Conservation (phyloP, 2,113 vertebrate genomes). For the Glaucomys volans region DNA sequence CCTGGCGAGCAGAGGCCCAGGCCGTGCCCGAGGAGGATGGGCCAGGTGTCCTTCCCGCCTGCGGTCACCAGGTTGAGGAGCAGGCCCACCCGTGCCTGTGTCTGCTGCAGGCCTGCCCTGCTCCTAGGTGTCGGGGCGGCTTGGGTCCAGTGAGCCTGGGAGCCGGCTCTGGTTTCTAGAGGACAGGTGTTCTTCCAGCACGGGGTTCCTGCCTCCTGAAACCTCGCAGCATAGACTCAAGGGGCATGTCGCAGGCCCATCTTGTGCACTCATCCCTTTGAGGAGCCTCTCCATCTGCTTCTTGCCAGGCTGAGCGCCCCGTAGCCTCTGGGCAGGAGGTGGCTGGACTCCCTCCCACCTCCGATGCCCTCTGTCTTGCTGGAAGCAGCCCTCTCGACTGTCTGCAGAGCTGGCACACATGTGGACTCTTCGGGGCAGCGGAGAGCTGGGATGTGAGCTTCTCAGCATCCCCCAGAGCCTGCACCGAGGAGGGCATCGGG, state of each 20-base stretch:
- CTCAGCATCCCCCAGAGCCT: not conserved
- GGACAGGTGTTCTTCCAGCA: not conserved
- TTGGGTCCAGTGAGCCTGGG: not conserved
- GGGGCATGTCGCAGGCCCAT: too few species aligned
- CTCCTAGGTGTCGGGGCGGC: not conserved
- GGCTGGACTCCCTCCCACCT: not conserved
- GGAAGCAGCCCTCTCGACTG: not conserved
- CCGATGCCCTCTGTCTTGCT: too few species aligned
- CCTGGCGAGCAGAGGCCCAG: accelerated
- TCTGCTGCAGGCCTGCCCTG: too few species aligned
- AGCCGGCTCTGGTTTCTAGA: not conserved
- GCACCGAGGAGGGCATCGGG: not conserved
- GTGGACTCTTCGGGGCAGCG: not conserved
- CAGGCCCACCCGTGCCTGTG: too few species aligned
- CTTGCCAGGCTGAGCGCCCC: not conserved
- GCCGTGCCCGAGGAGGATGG: accelerated
- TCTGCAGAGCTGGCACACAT: not conserved
- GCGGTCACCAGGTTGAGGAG: not conserved
- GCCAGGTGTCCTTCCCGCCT: accelerated
- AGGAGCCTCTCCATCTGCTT: too few species aligned
- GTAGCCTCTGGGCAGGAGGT: not conserved
- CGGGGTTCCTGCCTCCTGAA: not conserved
- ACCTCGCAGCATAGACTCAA: accelerated
- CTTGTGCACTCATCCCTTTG: too few species aligned
- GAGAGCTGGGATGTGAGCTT: too few species aligned